Evolutionary conservation across 2,888 invertebrate species (phyloP).

Genomic region (Coelopa pilipes): DNA sequence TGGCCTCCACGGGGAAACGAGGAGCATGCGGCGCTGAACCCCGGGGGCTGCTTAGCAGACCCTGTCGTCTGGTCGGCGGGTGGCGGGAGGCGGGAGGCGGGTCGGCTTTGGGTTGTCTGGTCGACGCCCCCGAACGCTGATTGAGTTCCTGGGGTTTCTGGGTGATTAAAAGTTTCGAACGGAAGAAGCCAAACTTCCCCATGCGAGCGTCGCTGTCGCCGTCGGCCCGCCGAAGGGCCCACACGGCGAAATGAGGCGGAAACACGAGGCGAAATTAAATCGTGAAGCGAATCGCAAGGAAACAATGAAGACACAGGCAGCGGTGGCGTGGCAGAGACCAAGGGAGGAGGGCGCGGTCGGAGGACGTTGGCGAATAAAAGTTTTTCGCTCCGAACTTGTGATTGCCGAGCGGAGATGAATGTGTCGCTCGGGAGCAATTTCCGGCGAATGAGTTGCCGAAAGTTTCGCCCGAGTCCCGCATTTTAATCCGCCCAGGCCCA

Average conservation of each 20-base stretch:
- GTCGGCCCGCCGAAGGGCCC: background rate
- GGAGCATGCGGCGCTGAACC: too few relatives aligned
- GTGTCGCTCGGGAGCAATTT: slow-evolving; percentile 23
- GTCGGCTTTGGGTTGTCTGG: too few relatives aligned
- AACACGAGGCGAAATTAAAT: slow-evolving; percentile 14
- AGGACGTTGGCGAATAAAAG: background rate
- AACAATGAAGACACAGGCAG: background rate
- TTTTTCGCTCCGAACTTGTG: background rate
- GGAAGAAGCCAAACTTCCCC: background rate
- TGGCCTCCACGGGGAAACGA: too few relatives aligned
- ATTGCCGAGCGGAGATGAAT: slow-evolving; percentile 13
- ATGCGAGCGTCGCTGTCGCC: background rate
- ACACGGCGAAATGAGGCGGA: slow-evolving; percentile 4
- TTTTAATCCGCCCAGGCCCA: too few relatives aligned
- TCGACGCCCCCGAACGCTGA: background rate
- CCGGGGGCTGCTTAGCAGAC: too few relatives aligned
- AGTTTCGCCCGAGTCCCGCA: background rate
- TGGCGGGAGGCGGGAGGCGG: too few relatives aligned
- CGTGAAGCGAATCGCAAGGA: slow-evolving; percentile 1
- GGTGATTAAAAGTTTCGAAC: slow-evolving; percentile 6
- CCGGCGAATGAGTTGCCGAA: slow-evolving; percentile 21
- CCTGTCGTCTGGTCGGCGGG: too few relatives aligned
- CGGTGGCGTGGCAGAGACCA: background rate
- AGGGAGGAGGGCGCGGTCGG: background rate
- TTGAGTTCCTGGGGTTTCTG: slow-evolving; percentile 3